These are phyloP conservation scores for Acanthosepion lycidas DNA, from an alignment of 2,888 invertebrate genomes.

Conservation along the genomic window DNA sequence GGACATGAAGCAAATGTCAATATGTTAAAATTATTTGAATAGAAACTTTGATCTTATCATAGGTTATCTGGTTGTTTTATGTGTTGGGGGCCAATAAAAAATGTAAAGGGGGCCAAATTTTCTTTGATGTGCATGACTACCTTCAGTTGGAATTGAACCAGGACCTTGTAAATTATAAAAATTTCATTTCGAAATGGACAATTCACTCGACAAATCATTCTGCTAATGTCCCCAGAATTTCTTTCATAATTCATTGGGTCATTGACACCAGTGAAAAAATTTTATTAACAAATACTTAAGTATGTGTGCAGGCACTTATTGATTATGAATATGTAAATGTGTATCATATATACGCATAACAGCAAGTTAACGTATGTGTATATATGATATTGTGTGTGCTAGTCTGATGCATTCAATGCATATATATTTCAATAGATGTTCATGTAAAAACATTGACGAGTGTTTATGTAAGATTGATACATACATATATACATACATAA, in stretches of 20 bases:
- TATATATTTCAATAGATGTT: background rate
- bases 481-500: background rate
- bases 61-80: background rate
- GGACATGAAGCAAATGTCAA: background rate
- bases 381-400: background rate
- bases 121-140: constrained; percentile 20
- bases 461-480: background rate
- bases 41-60: background rate
- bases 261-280: background rate
- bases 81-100: background rate
- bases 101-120: background rate
- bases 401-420: background rate
- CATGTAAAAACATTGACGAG: background rate
- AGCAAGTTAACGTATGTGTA: background rate
- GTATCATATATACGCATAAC: background rate
- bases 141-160: constrained; percentile 33
- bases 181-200: constrained; percentile 33
- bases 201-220: background rate
- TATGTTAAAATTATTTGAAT: constrained; percentile 33
- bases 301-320: background rate
- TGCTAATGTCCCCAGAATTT: background rate
- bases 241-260: constrained; percentile 33
- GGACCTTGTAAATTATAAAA: constrained; percentile 33
- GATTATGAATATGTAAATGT: background rate
- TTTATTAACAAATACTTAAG: background rate